Conservation (phyloP, 2,113 vertebrate species). For the Peucedramus taeniatus region DNA sequence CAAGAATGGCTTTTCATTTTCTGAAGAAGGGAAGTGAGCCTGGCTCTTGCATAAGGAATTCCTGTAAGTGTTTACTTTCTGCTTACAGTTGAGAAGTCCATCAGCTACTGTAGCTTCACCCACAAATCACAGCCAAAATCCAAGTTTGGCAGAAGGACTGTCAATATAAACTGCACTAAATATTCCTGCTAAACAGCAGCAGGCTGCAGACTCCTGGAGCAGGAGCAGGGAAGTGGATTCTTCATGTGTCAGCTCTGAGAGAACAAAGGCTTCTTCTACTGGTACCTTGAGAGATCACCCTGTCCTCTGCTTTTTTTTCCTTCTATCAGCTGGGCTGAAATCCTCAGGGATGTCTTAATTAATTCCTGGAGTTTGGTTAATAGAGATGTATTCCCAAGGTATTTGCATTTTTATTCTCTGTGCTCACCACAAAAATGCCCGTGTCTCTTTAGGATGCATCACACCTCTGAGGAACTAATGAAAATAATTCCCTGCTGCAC, state of each 20-base stretch:
- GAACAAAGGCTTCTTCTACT: not conserved
- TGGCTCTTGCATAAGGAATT: conserved; percentile 56
- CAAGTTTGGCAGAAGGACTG: not conserved
- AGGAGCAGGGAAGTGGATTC: not conserved
- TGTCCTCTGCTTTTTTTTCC: not conserved
- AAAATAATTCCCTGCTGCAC: not conserved
- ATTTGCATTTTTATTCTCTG: rapidly evolving
- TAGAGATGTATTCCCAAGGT: not conserved
- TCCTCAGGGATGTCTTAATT: not conserved
- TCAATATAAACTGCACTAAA: not conserved
- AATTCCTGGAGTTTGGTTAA: not conserved
- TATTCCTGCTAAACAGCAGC: not conserved
- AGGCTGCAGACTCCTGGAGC: not conserved
- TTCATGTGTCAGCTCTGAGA: not conserved
- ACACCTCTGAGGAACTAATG: not conserved
- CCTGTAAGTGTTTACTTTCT: conserved; percentile 56
- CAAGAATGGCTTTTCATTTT: not conserved
- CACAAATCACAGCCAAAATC: conserved; percentile 20
- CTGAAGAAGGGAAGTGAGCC: conserved; percentile 44
- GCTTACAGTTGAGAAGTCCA: conserved; percentile 6
- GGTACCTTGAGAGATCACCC: not conserved
- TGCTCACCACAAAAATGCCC: not conserved
- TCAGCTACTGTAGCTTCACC: conserved; percentile 39
- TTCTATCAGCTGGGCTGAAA: not conserved
- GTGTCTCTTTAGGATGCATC: not conserved